Conservation (phyloP, 2,888 invertebrate genomes). For the Byasa hedistus region DNA sequence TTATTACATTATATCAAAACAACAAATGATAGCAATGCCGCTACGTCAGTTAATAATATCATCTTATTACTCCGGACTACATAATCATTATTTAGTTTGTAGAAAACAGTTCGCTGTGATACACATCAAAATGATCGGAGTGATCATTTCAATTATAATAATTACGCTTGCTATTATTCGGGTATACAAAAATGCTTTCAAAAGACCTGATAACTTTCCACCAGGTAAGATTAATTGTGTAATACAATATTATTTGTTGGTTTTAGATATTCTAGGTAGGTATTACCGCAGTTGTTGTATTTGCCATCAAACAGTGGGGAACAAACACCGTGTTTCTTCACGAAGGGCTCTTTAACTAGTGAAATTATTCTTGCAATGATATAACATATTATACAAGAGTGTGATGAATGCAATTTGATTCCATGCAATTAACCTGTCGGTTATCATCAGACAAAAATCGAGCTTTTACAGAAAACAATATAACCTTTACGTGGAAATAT, state of each 20-base stretch:
- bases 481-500: no score
- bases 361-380: no score
- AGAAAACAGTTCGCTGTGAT: neutral
- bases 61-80: slow-evolving; percentile 2
- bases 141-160: slow-evolving; percentile 50
- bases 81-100: slow-evolving; percentile 9
- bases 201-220: slow-evolving; percentile 75
- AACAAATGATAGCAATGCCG: neutral
- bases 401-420: no score
- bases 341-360: no score
- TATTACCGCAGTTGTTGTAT: neutral
- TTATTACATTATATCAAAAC: slow-evolving; percentile 5
- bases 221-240: slow-evolving; percentile 75
- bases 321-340: no score
- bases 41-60: neutral
- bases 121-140: slow-evolving; percentile 48
- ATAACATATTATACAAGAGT: no score
- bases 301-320: no score
- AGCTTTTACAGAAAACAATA: no score
- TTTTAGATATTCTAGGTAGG: neutral
- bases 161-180: slow-evolving; percentile 50
- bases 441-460: no score
- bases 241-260: neutral
- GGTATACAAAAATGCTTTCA: slow-evolving; percentile 62
- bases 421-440: no score